Evolutionary conservation across 53 echinoderm and acorn worm species (phyloP).

Genomic region (Holothuria scabra): DNA sequence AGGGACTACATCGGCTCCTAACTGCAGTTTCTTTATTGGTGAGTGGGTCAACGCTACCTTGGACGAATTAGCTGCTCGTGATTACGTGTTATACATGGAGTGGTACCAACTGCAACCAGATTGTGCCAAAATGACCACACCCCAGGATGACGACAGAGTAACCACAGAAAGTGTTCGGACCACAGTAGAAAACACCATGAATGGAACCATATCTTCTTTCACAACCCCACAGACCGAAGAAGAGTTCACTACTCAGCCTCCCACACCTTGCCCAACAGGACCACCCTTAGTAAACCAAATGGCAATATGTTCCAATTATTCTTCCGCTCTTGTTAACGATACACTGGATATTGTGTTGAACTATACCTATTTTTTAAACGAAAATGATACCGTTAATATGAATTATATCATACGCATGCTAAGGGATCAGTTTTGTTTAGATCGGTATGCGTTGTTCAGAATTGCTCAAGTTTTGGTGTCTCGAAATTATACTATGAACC

Average conservation of each 20-base stretch:
- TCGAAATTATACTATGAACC: slow-evolving; percentile 62
- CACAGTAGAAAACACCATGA: slow-evolving; percentile 10
- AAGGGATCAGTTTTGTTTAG: slow-evolving; percentile 59
- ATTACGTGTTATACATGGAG: slow-evolving; percentile 29
- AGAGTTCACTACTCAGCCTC: neutral
- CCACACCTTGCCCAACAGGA: slow-evolving; percentile 27
- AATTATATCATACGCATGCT: slow-evolving; percentile 58
- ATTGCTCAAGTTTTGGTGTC: slow-evolving; percentile 51
- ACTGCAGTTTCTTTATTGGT: slow-evolving; percentile 61
- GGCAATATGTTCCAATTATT: slow-evolving; percentile 14
- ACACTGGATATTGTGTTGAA: slow-evolving; percentile 55
- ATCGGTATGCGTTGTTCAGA: slow-evolving; percentile 46
- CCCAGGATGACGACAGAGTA: too few relatives aligned
- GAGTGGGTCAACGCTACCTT: slow-evolving; percentile 63
- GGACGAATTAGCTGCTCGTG: slow-evolving; percentile 15
- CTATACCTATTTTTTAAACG: slow-evolving; percentile 61
- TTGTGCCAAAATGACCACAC: slow-evolving; percentile 37
- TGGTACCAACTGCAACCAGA: slow-evolving; percentile 31
- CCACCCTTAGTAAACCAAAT: slow-evolving; percentile 18
- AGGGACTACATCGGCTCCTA: slow-evolving; percentile 35
- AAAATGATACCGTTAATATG: slow-evolving; percentile 62
- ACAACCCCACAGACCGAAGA: neutral
- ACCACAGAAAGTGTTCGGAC: slow-evolving; percentile 3
- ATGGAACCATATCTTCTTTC: neutral
- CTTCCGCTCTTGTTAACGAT: slow-evolving; percentile 24